Evolutionary conservation across 2,888 invertebrate genomes (phyloP), one percentile per base, ranked within the genome.

Genomic region (Drosophila sordidapex): DNA sequence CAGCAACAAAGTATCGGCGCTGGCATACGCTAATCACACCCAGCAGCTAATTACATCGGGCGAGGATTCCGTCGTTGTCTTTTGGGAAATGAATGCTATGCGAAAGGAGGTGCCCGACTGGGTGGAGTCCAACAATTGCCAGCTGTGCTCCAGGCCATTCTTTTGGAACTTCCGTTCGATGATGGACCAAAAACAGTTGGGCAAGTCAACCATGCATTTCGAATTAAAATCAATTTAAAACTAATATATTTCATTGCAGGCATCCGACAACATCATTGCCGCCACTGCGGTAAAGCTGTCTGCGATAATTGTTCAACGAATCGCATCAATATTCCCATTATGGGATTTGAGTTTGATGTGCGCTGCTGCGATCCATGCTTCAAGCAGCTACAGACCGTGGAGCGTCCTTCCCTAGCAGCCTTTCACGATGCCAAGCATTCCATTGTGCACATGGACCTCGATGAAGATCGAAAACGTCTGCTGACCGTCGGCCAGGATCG

Each of bases 131-230:
- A 99, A 99, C 93, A 95, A 96, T 49, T 99, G 99, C 93, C 97
- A 99, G 94, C 94, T 98, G 70, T 99, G 99, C 93, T 96, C 96
- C 61, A 95, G 97, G 71, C 99, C 99, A 29, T 99, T 99, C 94
- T 99, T 99, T 94, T 99, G 99, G 99, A 99, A 99, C 93, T 95
- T 99, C 60, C 95, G 97, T 76, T 98, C 98, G 15, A 99, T 99
- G 99, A 98, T 99, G 97, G 98, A 99, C 93, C 97, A 97, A 93
- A 96, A 97, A 91, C 98, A 97, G 92, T 94, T 99, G 62, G 95
- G 95, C 94, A 72, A 78, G 70, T 67, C 7, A 18, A 4, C 15
- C 15, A 46, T 21, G 21, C 21, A 15, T 21, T 57, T 21, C 4
- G 5, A n/a, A 31, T 57, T 33, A 0, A n/a, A n/a, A n/a, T 43